Base-by-base conservation (phyloP, 64 coral and sea anemone species). In the Actinia tenebrosa region DNA sequence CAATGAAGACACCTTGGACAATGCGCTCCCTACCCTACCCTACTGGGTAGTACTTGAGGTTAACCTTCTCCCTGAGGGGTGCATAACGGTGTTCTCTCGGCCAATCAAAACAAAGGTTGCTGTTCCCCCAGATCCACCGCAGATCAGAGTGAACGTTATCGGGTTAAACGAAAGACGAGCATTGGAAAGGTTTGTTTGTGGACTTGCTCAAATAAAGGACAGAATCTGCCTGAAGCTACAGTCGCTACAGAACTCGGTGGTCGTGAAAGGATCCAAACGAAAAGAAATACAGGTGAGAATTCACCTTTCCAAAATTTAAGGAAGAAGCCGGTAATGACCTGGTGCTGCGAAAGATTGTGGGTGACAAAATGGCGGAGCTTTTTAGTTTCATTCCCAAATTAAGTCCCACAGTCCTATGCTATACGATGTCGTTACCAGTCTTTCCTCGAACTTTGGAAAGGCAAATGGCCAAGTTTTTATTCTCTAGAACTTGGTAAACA, bases 31-130 rank as follows among this genome's bases (percentile, higher is more conserved):
- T 3, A 77, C 79, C 83, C 85, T 85, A 63, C 78, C 78, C 52
- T 95, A 95, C 89, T 95, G 90, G 90, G 94, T 89, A 56, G 60
- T 95, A 55, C 66, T 95, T 55, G 87, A 95, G 89, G 90, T 95
- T 17, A 63, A 66, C 47, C 91, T 95, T 43, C 56, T 60, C 44
- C 94, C 94, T 2, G 60, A 77, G 17, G 90, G 88, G 10, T 95
- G 87, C 60, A 15, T 58, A 9, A 62, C 77, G 11, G 84, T 95
- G 42, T 92, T 45, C 69, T 92, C 94, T 80, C 47, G 92, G 30
- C 94, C 94, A 92, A 92, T 95, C 84, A 92, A 53, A 71, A 89
- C 87, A n/a, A 87, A 79, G 19, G 64, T 87, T 56, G 94, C 87
- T 44, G 84, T 92, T 7, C 59, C 90, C 45, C 94, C 94, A 11